phyloP scores from a whole-genome alignment of 2,113 vertebrate species.

The Suncus etruscus region DNA sequence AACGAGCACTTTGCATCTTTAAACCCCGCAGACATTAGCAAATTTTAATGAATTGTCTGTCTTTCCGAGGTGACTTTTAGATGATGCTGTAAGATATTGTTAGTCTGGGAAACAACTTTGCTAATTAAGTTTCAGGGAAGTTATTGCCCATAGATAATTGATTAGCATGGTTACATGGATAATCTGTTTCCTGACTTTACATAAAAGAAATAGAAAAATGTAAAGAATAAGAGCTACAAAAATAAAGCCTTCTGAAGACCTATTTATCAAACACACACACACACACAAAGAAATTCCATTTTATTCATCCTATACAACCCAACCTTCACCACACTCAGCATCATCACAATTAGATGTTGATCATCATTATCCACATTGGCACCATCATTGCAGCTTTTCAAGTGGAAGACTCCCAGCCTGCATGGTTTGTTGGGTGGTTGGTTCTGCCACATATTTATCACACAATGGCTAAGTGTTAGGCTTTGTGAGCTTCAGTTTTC shows the following conservation, averaged over 20 bases:
- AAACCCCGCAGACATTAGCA: constrained; percentile 87
- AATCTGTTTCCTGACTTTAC: constrained; percentile 75
- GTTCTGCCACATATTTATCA: background rate
- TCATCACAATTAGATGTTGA: background rate
- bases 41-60: constrained; percentile 88
- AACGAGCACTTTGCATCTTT: constrained; percentile 85
- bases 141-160: constrained; percentile 84
- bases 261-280: constrained; percentile 46
- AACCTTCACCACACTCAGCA: background rate
- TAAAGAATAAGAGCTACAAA: constrained; percentile 76
- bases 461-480: rapidly evolving
- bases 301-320: background rate
- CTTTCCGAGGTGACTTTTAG: constrained; percentile 85
- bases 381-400: background rate
- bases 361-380: rapidly evolving
- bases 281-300: background rate
- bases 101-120: constrained; percentile 84
- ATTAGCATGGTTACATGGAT: constrained; percentile 80
- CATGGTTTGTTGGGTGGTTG: background rate
- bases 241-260: constrained; percentile 68
- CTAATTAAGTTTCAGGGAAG: constrained; percentile 86
- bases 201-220: constrained; percentile 80
- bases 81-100: constrained; percentile 82
- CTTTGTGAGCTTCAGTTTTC: background rate
- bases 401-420: background rate